These are phyloP conservation scores for Pachydiplax longipennis DNA, from an alignment of 2,888 invertebrate species.

Conservation along the genomic window DNA sequence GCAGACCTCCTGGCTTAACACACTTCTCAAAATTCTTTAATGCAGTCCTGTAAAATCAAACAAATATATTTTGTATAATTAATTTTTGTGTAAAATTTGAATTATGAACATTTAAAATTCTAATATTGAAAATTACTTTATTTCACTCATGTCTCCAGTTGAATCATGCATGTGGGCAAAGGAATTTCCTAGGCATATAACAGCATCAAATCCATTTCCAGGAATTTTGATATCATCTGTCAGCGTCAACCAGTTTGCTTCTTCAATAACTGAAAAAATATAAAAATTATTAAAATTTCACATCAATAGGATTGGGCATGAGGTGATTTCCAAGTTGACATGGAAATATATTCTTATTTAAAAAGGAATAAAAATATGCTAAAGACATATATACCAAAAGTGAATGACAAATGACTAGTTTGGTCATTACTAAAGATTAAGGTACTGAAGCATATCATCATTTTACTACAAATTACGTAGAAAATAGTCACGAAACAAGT, in stretches of 20 bases:
- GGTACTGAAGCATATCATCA: no score
- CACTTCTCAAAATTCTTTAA: slow-evolving; percentile 81
- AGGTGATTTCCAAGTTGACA: no score
- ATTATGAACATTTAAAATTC: not conserved
- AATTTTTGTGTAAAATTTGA: not conserved
- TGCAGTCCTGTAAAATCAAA: slow-evolving; percentile 60
- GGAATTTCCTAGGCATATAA: slow-evolving; percentile 89
- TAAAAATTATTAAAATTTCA: no score
- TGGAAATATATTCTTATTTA: no score
- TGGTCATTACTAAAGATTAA: no score
- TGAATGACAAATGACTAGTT: no score
- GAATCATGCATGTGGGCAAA: slow-evolving; percentile 88
- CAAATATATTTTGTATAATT: not conserved
- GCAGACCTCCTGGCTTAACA: slow-evolving; percentile 83
- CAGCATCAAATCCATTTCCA: slow-evolving; percentile 80
- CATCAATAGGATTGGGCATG: no score
- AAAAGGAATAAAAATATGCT: no score
- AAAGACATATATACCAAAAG: no score
- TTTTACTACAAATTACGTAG: no score
- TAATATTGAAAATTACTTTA: slow-evolving; percentile 63
- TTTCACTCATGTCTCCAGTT: slow-evolving; percentile 79
- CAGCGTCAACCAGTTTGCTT: slow-evolving; percentile 88
- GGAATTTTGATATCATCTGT: slow-evolving; percentile 74
- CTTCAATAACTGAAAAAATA: slow-evolving; percentile 77
- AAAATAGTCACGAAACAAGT: no score